Evolutionary conservation across 2,113 vertebrate genomes (phyloP).

Genomic region (Elephantulus edwardii): DNA sequence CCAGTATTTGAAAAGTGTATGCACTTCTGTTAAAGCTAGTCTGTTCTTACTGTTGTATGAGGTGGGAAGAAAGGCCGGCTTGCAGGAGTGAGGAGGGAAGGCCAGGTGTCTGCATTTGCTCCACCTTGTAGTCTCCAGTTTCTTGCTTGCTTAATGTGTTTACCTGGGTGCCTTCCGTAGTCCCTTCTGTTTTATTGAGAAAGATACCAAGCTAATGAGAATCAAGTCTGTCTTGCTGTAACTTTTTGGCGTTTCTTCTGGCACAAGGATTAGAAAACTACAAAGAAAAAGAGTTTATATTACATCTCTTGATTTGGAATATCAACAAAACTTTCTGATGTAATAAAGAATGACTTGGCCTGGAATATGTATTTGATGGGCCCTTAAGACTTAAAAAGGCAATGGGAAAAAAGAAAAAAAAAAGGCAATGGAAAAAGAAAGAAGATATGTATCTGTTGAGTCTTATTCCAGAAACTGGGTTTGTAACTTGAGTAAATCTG

Average conservation of each 20-base stretch:
- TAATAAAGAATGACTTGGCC: neutral
- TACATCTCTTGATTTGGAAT: neutral
- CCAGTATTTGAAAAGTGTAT: neutral
- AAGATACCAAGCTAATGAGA: neutral
- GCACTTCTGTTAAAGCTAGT: neutral
- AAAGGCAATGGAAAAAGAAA: neutral
- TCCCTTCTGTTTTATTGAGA: neutral
- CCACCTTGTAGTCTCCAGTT: neutral
- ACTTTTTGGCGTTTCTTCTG: neutral
- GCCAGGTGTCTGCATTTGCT: neutral
- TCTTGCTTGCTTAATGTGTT: neutral
- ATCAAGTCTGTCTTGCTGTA: neutral
- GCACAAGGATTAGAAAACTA: conserved; percentile 13
- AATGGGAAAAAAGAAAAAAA: no score
- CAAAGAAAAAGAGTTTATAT: conserved; percentile 34
- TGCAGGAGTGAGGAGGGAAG: neutral
- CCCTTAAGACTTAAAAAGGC: neutral
- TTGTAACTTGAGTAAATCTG: neutral
- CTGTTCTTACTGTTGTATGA: neutral
- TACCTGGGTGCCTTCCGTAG: neutral
- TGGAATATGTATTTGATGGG: neutral
- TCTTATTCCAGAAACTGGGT: neutral
- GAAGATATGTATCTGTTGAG: neutral
- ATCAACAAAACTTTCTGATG: neutral
- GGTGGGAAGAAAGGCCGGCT: neutral